A percentile compares a stretch with the other conserved stretches of the same genome.
Evolutionary conservation across 1,140 invertebrate species (phyloP).

Genomic region (Drosophila fuyamai): DNA sequence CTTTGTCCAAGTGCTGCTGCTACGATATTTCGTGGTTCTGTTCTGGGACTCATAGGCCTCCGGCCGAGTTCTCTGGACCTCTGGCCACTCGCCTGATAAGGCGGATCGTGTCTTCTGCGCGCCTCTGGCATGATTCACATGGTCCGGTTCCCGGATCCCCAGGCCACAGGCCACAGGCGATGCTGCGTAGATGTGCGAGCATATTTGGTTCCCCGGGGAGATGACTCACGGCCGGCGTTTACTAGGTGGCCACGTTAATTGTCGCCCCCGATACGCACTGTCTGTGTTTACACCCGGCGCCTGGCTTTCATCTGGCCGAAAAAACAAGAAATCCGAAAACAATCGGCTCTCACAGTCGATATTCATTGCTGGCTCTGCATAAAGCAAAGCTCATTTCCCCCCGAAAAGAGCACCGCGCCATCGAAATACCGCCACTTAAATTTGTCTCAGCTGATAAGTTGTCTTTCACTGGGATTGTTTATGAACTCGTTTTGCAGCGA

Average conservation of each 20-base stretch:
- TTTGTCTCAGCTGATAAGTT: slow-evolving; percentile 43
- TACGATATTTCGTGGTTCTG: slow-evolving; percentile 34
- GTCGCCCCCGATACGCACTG: slow-evolving; percentile 42
- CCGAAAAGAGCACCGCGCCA: slow-evolving; percentile 6
- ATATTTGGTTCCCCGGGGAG: slow-evolving; percentile 21
- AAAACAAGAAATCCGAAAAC: slow-evolving; percentile 28
- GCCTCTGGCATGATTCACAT: slow-evolving; percentile 65
- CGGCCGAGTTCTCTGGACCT: slow-evolving; percentile 38
- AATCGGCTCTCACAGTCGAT: slow-evolving; percentile 23
- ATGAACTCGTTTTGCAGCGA: slow-evolving; percentile 40
- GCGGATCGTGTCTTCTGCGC: slow-evolving; percentile 49
- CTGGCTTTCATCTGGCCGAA: slow-evolving; percentile 66
- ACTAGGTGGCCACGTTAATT: slow-evolving; percentile 70
- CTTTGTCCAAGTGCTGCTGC: slow-evolving; percentile 59
- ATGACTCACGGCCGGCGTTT: slow-evolving; percentile 44
- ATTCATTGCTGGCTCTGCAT: slow-evolving; percentile 55
- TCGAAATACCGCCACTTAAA: slow-evolving; percentile 28
- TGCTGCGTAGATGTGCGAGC: slow-evolving; percentile 23
- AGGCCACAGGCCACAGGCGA: slow-evolving; percentile 69
- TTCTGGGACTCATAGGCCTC: slow-evolving; percentile 43
- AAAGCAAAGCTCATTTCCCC: slow-evolving; percentile 42
- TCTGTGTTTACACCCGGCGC: slow-evolving; percentile 58
- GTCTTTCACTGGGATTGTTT: slow-evolving; percentile 15
- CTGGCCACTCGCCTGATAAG: slow-evolving; percentile 60
- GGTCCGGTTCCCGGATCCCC: slow-evolving; percentile 3